Evolutionary conservation across 2,888 invertebrate species (phyloP).

Genomic region (Archips crataeganus): DNA sequence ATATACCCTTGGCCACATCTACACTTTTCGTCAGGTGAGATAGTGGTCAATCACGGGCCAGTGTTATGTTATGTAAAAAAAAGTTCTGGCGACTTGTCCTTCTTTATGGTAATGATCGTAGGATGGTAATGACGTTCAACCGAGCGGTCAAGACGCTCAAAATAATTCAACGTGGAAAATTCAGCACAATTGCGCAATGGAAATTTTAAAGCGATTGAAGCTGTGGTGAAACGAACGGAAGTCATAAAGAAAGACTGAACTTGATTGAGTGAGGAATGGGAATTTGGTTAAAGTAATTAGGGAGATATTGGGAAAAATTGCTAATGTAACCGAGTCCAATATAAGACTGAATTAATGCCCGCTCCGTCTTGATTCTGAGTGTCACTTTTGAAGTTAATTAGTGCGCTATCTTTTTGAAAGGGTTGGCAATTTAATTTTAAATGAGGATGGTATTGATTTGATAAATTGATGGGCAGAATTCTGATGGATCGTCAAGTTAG

Average conservation of each 20-base stretch:
- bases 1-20: no score
- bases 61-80: no score
- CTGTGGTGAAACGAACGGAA: slow-evolving; percentile 56
- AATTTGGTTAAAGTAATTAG: slow-evolving; percentile 63
- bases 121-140: no score
- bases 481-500: no score
- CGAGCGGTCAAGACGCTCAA: no score
- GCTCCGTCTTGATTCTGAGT: slow-evolving; percentile 53
- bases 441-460: neutral
- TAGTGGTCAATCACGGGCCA: no score
- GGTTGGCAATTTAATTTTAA: slow-evolving; percentile 6
- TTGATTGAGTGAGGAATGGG: slow-evolving; percentile 71
- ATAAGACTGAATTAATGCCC: slow-evolving; percentile 52
- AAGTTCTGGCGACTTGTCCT: no score
- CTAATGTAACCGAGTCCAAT: slow-evolving; percentile 59
- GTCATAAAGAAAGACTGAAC: slow-evolving; percentile 65
- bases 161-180: slow-evolving; percentile 48
- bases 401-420: slow-evolving; percentile 51
- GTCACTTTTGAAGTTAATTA: slow-evolving; percentile 63
- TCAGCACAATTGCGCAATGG: slow-evolving; percentile 67
- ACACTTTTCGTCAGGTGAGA: no score
- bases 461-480: neutral
- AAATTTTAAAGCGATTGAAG: slow-evolving; percentile 57
- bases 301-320: slow-evolving; percentile 72
- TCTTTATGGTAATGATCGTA: no score